A percentile compares a stretch with the other conserved stretches of the same genome.
These are phyloP conservation scores for Amaurobius ferox DNA, from an alignment of 2,888 invertebrate species.

Conservation along the genomic window DNA sequence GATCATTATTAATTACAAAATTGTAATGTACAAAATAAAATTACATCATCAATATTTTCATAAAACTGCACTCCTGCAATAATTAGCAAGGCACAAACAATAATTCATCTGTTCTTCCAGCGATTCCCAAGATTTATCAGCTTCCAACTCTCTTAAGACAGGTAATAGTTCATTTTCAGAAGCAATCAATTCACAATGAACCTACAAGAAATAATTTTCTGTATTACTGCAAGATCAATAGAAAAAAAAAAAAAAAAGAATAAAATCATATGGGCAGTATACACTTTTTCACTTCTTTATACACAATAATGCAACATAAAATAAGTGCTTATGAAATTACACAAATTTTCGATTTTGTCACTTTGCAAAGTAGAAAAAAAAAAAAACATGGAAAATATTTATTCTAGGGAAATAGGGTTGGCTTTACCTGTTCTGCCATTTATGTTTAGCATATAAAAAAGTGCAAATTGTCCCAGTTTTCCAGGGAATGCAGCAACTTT, in stretches of 20 bases:
- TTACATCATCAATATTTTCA: conserved; percentile 55
- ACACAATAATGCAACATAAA: not conserved
- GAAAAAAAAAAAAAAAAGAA: not conserved
- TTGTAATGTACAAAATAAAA: no score
- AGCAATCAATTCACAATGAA: conserved; percentile 76
- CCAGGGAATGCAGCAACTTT: not conserved
- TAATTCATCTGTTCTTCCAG: conserved; percentile 73
- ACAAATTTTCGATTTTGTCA: not conserved
- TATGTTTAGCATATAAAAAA: not conserved
- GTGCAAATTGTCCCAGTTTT: not conserved
- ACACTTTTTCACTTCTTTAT: not conserved
- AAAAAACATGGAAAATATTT: not conserved
- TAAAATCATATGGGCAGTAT: not conserved
- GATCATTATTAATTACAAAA: no score
- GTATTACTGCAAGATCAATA: not conserved
- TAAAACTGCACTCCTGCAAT: conserved; percentile 77
- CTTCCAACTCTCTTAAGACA: conserved; percentile 53
- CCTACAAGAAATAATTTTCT: not conserved
- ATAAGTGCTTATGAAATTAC: not conserved
- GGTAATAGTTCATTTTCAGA: conserved; percentile 74
- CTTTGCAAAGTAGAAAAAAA: no score
- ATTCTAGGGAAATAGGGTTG: not conserved
- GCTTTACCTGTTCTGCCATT: not conserved
- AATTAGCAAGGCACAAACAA: conserved; percentile 77
- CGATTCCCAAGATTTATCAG: conserved; percentile 68